Conservation (phyloP, 1,140 invertebrate species). For the fruit fly (Drosophila melanogaster) region DNA sequence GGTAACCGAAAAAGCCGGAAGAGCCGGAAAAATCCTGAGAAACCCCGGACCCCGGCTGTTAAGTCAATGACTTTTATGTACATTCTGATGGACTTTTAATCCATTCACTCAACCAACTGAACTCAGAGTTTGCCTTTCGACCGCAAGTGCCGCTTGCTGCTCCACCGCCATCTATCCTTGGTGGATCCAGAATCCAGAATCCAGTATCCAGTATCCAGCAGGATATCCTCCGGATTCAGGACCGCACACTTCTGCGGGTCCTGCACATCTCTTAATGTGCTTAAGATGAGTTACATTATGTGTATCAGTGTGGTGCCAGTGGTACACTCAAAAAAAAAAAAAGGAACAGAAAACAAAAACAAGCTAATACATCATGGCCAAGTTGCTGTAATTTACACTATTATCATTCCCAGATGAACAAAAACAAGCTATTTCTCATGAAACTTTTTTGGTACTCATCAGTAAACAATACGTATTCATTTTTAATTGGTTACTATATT, state of each 20-base stretch:
- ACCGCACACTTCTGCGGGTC: slow-evolving; percentile 10
- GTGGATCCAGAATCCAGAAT: slow-evolving; percentile 1
- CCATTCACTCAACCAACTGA: slow-evolving; percentile 59
- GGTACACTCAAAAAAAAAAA: slow-evolving; percentile 13
- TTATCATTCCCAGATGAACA: neutral
- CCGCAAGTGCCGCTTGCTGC: slow-evolving; percentile 63
- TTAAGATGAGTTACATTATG: slow-evolving; percentile 81
- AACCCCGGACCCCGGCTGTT: slow-evolving; percentile 45
- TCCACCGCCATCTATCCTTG: slow-evolving; percentile 13
- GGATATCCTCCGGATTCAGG: slow-evolving; percentile 13
- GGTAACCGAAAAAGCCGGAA: too few species aligned
- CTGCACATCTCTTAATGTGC: slow-evolving; percentile 70
- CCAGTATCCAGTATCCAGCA: neutral
- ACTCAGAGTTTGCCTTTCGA: slow-evolving; percentile 25
- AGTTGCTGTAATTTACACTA: neutral
- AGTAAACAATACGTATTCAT: too few species aligned
- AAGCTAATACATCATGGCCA: neutral
- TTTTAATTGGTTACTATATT: too few species aligned
- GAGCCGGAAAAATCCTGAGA: neutral
- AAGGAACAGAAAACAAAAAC: slow-evolving; percentile 8
- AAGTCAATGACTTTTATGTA: slow-evolving; percentile 83
- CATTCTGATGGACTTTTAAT: slow-evolving; percentile 83
- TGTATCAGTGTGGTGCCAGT: slow-evolving; percentile 26
- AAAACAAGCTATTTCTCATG: too few species aligned
- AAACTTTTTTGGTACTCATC: too few species aligned